These are phyloP conservation scores for Panthera tigris DNA, from an alignment of 2,113 vertebrate species.

Conservation along the genomic window DNA sequence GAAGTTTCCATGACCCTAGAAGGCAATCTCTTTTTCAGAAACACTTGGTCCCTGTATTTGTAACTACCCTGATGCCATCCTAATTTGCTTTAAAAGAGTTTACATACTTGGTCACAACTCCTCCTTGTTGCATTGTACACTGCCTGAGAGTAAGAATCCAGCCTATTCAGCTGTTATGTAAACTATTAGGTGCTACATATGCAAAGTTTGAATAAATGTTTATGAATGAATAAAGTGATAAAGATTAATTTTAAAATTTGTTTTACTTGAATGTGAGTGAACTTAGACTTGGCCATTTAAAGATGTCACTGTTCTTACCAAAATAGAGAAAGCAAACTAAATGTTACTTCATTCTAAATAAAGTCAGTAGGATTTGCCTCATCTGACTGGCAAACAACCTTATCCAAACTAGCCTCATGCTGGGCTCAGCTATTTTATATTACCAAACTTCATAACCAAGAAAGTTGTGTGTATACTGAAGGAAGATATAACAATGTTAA, in stretches of 20 bases:
- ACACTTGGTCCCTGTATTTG: neutral
- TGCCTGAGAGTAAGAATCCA: neutral
- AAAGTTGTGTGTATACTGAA: neutral
- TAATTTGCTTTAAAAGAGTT: neutral
- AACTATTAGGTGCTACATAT: neutral
- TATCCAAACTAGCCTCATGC: neutral
- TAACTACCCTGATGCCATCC: neutral
- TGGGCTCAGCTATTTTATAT: neutral
- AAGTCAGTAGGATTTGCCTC: neutral
- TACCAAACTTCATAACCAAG: neutral
- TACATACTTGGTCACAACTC: neutral
- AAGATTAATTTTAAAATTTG: neutral
- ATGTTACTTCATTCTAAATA: neutral
- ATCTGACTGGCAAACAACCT: neutral
- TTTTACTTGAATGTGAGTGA: neutral
- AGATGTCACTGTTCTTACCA: neutral
- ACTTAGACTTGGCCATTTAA: neutral
- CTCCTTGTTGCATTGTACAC: accelerated
- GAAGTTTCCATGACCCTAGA: neutral
- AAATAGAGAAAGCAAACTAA: neutral
- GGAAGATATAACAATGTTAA: neutral
- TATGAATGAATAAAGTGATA: neutral
- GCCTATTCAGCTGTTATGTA: neutral
- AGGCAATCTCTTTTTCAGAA: neutral
- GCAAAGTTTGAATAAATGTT: neutral